Evolutionary conservation across 1,140 invertebrate species (phyloP), one percentile per base, ranked within the genome.

Genomic region (Lepidotrigona ventralis): DNA sequence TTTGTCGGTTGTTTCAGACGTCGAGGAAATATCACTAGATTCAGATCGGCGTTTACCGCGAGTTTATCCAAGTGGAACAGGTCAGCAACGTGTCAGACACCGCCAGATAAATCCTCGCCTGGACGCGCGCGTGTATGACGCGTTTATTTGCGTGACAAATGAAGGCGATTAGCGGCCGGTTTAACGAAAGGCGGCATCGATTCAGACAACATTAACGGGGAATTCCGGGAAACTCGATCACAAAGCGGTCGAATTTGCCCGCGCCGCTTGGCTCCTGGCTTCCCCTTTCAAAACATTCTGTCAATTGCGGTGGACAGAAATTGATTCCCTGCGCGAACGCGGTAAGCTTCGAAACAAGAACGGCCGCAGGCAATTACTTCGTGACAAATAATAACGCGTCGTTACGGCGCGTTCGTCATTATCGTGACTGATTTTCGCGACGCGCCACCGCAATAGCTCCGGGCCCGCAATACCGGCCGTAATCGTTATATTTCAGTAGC

Each of bases 311-410:
- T 71, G 54, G 54, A 70, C 66, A 51, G 81, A 69, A 78, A 83
- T 83, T 77, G 81, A 83, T 83, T 83, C 63, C 75, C 81, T 83
- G 54, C 74, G 75, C 81, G 74, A 63, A 54, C 69, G 75, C 75
- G 81, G 81, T 70, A 70, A 63, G 81, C 81, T 78, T 60, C 75
- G 81, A 78, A 83, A 83, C 81, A 78, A 83, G 81, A 78, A 83
- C 56, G 56, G 64, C 81, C 81, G 33, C 81, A 83, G 81, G 75
- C 81, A 78, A 83, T 83, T 83, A 83, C 74, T 83, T 69, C 46
- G 66, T 63, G 75, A 78, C 81, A 56, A 83, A 83, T 83, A 83
- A 83, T 83, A 83, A 83, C 75, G 81, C 26, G 54, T 19, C 64
- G 14, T 46, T 8, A 53, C 54, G 33, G 53, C 79, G 63, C 64